These are phyloP conservation scores for Pavo muticus DNA, from an alignment of 2,113 vertebrate species.

Conservation along the genomic window DNA sequence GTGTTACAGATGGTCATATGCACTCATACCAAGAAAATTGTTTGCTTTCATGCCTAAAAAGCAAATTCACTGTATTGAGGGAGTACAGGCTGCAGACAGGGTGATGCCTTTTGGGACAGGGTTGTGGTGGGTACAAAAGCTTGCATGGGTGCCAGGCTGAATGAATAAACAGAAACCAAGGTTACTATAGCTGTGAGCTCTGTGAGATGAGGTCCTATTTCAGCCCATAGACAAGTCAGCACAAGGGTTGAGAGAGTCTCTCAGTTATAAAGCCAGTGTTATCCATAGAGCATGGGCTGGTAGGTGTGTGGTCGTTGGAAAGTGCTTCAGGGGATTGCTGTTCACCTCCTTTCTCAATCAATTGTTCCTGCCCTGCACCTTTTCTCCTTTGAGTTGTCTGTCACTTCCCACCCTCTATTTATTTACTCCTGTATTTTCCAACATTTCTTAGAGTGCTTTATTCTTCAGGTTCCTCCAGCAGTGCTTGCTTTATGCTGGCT, in stretches of 20 bases:
- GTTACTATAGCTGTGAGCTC: not conserved
- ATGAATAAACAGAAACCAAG: not conserved
- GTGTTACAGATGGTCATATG: not conserved
- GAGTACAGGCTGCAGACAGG: not conserved
- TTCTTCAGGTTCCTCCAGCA: not conserved
- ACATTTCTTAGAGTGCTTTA: not conserved
- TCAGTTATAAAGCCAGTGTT: rapidly evolving
- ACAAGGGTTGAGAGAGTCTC: not conserved
- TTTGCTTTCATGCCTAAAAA: not conserved
- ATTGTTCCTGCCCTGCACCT: rapidly evolving
- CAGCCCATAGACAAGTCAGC: not conserved
- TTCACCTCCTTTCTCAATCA: not conserved
- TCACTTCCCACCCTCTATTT: not conserved
- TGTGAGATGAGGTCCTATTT: no score
- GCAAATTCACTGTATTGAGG: not conserved
- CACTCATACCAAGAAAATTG: not conserved
- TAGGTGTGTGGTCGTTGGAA: not conserved
- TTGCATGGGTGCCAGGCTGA: not conserved
- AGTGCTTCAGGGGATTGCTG: not conserved
- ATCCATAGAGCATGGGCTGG: not conserved
- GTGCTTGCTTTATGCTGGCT: not conserved
- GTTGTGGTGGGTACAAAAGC: rapidly evolving
- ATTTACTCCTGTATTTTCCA: not conserved
- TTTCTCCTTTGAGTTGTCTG: rapidly evolving
- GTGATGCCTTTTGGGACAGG: not conserved